phyloP scores from a whole-genome alignment of 1,140 invertebrate genomes.

The Acromyrmex charruanus region DNA sequence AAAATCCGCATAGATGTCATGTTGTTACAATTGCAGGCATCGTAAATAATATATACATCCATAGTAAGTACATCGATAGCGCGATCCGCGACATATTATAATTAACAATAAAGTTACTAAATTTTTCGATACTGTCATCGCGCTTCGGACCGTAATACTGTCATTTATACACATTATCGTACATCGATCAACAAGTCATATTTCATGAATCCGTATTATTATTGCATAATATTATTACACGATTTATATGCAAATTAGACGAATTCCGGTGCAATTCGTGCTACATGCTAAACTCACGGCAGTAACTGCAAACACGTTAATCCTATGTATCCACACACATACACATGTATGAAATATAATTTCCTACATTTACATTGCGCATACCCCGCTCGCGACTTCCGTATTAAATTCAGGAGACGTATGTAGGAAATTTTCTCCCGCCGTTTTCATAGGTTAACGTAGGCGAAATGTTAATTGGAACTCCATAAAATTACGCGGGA shows the following conservation, averaged over 20 bases:
- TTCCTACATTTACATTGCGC: conserved; percentile 62
- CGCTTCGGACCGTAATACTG: conserved; percentile 24
- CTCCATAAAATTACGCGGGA: conserved; percentile 58
- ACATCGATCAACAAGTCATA: conserved; percentile 62
- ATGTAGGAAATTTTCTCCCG: conserved; percentile 57
- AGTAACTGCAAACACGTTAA: conserved; percentile 63
- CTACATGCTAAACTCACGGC: conserved; percentile 49
- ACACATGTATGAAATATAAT: conserved; percentile 50
- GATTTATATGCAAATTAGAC: conserved; percentile 65
- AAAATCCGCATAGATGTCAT: conserved; percentile 14
- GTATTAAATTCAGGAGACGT: conserved; percentile 60
- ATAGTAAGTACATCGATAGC: background rate
- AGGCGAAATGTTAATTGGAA: conserved; percentile 59
- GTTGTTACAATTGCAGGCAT: background rate
- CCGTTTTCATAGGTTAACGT: conserved; percentile 46
- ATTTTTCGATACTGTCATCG: conserved; percentile 28
- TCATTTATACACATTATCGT: conserved; percentile 58
- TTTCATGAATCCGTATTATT: conserved; percentile 61
- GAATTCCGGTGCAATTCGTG: conserved; percentile 54
- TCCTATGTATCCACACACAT: background rate
- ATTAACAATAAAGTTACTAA: conserved; percentile 54
- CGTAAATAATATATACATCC: background rate
- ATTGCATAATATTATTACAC: conserved; percentile 65
- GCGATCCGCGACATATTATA: background rate
- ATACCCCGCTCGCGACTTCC: conserved; percentile 45